These are phyloP conservation scores for Muschampia plurimacula DNA, from an alignment of 2,888 invertebrate species.

Conservation along the genomic window DNA sequence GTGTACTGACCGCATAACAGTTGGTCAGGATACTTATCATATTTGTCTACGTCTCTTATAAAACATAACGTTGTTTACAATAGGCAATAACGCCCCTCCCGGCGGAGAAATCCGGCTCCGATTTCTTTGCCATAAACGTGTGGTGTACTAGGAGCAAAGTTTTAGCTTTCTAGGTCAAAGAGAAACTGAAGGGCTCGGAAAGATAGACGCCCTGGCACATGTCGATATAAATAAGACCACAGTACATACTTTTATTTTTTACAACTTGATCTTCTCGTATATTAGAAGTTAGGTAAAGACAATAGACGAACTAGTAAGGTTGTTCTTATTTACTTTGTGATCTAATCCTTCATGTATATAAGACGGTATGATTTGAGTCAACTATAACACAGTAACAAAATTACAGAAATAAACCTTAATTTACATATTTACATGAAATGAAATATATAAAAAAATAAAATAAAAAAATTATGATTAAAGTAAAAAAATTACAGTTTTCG, in stretches of 20 bases:
- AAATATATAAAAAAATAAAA: not conserved
- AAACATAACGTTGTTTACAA: conserved; percentile 44
- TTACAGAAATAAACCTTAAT: too few species aligned
- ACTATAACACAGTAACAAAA: not conserved
- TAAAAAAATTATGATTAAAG: not conserved
- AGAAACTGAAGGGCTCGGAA: conserved; percentile 45
- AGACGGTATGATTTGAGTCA: not conserved
- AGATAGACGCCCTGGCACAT: conserved; percentile 41
- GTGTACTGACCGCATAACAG: conserved; percentile 29
- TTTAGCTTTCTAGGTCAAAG: conserved; percentile 52
- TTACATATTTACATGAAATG: too few species aligned
- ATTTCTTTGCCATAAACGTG: conserved; percentile 55
- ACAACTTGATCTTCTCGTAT: not conserved
- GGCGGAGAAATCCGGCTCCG: conserved; percentile 51
- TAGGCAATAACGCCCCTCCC: conserved; percentile 50
- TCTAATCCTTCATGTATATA: not conserved
- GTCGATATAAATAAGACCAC: not conserved
- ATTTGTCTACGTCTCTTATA: conserved; percentile 40
- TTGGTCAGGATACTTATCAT: conserved; percentile 37
- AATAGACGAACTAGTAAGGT: not conserved
- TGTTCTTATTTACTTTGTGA: not conserved
- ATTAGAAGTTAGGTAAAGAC: not conserved
- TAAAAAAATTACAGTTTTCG: not conserved
- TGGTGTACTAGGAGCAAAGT: conserved; percentile 49
- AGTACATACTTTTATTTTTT: not conserved